Conservation (phyloP, 2,797 vertebrate species). For the Parambassis ranga region DNA sequence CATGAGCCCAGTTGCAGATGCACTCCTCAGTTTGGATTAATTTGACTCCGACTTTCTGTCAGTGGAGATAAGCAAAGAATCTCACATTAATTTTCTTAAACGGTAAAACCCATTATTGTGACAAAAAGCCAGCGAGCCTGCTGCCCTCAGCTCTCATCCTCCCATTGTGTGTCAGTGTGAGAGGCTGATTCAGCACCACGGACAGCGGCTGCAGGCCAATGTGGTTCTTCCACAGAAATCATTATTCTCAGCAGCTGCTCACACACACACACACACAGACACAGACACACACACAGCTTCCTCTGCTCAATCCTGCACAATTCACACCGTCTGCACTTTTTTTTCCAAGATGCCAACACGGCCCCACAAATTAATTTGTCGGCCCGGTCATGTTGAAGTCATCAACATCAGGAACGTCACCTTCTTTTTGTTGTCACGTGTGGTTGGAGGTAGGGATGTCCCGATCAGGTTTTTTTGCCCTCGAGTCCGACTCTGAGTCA, state of each 20-base stretch:
- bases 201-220: constrained; percentile 17
- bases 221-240: neutral
- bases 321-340: too few relatives aligned
- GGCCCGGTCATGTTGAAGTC: too few relatives aligned
- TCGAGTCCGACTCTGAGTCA: too few relatives aligned
- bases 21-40: neutral
- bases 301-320: too few relatives aligned
- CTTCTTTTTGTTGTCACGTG: too few relatives aligned
- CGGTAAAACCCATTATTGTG: constrained; percentile 24
- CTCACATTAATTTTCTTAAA: constrained; percentile 32
- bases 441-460: too few relatives aligned
- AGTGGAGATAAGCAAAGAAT: constrained; percentile 31
- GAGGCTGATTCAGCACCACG: constrained; percentile 56
- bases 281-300: too few relatives aligned
- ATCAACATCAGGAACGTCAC: too few relatives aligned
- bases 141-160: constrained; percentile 6
- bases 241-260: neutral
- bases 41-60: constrained; percentile 27
- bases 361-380: too few relatives aligned
- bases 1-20: neutral
- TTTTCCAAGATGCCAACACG: too few relatives aligned
- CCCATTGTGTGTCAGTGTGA: constrained; percentile 19
- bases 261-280: too few relatives aligned
- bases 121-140: constrained; percentile 7
- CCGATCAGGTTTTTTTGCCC: too few relatives aligned